Base-by-base conservation (phyloP, 1,140 invertebrate genomes). In the Caenorhabditis briggsae region DNA sequence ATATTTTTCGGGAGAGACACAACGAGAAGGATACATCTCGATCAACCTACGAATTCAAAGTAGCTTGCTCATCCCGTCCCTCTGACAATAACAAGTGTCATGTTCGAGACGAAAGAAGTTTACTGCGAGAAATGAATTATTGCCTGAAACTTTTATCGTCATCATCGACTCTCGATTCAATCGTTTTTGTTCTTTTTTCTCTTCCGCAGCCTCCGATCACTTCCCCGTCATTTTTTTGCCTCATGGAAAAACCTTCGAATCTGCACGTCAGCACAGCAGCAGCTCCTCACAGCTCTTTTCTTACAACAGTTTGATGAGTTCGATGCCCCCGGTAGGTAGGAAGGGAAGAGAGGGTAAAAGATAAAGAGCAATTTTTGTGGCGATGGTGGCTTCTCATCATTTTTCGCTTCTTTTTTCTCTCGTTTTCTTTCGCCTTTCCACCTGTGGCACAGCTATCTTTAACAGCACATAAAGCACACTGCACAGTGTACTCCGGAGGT, bases 361-460 rank as follows among this genome's bases (percentile, higher is more conserved):
- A 23, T 12, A 11, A 61, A 33, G n/a, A 11, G n/a, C 9, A 61
- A 20, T 9, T 23, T 16, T 78, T 50, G 46, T 6, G 43, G 70
- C n/a, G 33, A 33, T 33, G 33, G 33, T 33, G 46, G 70, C 70
- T 78, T 50, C 70, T 78, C 70, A 78, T 78, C 70, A 50, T 23
- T 78, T 50, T 33, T 33, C 33, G 33, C 33, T 33, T 33, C 33
- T 33, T 33, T 33, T 33, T 3, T 78, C 70, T 46, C 43, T 50
- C 70, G 33, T 25, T 78, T 78, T 78, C 33, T 16, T 53, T 43
- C 50, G n/a, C 70, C 23, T 78, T 78, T 78, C 70, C 46, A 78
- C 70, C 70, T 78, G 70, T 50, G 70, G 46, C 70, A 78, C 70
- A 78, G n/a, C 70, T 78, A 78, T 78, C 70, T 78, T 78, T 78